Percentiles rank a stretch among this genome's conserved stretches.
Evolutionary conservation across 2,113 vertebrate genomes (phyloP).

Genomic region (Cisticola juncidis): DNA sequence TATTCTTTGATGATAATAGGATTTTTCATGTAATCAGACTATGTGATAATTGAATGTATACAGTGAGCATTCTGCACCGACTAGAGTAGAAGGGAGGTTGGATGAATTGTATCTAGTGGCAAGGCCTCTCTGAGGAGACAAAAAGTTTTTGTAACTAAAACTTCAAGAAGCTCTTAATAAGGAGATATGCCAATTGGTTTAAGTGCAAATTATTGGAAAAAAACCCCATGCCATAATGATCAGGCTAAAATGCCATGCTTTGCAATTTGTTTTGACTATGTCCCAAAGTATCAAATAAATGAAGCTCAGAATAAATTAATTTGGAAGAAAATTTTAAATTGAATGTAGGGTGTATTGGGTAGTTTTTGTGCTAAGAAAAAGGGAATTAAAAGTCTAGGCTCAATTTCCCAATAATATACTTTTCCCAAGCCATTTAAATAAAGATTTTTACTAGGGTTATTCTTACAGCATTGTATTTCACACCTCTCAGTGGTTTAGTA

Average conservation of each 20-base stretch:
- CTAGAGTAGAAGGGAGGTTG: background rate
- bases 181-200: background rate
- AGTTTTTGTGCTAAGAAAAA: background rate
- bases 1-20: background rate
- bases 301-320: background rate
- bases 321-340: background rate
- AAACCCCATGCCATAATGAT: background rate
- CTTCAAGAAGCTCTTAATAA: background rate
- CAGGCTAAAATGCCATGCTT: background rate
- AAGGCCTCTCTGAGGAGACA: background rate
- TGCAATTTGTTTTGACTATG: background rate
- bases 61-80: background rate
- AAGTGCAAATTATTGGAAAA: background rate
- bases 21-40: background rate
- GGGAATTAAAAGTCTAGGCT: background rate
- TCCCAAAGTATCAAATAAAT: background rate
- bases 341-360: background rate
- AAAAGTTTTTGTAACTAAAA: background rate
- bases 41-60: background rate
- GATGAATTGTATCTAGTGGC: background rate
- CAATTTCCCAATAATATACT: background rate
- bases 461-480: background rate
- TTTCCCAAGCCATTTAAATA: background rate
- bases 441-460: background rate
- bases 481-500: background rate